Conservation (phyloP, 2,888 invertebrate genomes). For the Meiosimyza platycephala region DNA sequence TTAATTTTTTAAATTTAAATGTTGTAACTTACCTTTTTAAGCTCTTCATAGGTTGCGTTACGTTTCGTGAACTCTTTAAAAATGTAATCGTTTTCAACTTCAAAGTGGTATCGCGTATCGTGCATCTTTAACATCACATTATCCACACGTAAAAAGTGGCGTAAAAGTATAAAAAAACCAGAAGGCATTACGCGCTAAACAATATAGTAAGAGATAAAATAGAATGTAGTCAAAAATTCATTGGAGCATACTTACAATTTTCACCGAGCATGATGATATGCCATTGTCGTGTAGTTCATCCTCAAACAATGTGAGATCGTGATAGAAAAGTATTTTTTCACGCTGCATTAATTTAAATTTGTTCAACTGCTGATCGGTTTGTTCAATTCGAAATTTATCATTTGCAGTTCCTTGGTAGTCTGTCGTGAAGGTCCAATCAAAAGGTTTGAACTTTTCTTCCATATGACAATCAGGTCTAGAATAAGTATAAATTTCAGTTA, state of each 20-base stretch:
- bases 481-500: conserved; percentile 10
- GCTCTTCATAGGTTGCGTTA: conserved; percentile 78
- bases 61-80: conserved; percentile 85
- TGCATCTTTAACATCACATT: conserved; percentile 88
- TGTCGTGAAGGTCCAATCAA: conserved; percentile 98
- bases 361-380: conserved; percentile 83
- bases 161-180: conserved; percentile 88
- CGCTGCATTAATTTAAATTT: conserved; percentile 87
- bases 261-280: conserved; percentile 87
- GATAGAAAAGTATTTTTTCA: conserved; percentile 94
- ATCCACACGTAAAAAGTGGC: conserved; percentile 95
- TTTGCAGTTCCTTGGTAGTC: conserved; percentile 86
- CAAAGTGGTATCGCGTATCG: conserved; percentile 89
- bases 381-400: conserved; percentile 71
- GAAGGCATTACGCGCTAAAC: conserved; percentile 94
- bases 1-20: background rate
- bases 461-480: conserved; percentile 75
- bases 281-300: conserved; percentile 99
- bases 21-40: conserved; percentile 70
- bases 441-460: conserved; percentile 84
- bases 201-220: conserved; percentile 37
- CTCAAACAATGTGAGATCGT: conserved; percentile 94
- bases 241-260: conserved; percentile 80
- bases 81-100: conserved; percentile 80
- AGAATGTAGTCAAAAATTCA: background rate